phyloP scores from a whole-genome alignment of 2,888 invertebrate species.

The Pseudococcus viburni region DNA sequence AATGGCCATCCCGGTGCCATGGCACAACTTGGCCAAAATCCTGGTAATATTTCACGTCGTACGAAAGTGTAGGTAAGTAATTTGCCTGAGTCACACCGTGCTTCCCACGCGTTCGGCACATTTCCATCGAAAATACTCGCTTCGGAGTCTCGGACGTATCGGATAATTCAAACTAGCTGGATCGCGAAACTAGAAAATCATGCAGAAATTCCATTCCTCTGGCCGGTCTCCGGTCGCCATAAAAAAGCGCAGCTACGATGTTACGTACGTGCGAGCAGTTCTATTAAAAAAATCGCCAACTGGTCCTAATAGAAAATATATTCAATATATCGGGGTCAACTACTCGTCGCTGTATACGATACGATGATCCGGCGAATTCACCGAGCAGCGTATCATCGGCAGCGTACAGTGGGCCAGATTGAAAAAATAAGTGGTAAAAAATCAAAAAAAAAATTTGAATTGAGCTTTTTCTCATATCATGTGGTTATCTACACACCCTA shows the following conservation, averaged over 20 bases:
- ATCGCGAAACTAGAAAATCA: conserved; percentile 21
- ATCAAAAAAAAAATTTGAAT: too few relatives aligned
- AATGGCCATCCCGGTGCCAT: not conserved
- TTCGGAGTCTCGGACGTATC: too few relatives aligned
- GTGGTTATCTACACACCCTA: too few relatives aligned
- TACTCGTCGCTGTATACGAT: not conserved
- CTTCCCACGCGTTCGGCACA: not conserved
- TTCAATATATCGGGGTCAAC: conserved; percentile 19
- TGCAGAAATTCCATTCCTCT: not conserved
- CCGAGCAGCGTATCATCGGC: too few relatives aligned
- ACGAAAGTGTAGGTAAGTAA: not conserved
- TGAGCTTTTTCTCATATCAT: too few relatives aligned
- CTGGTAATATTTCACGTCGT: conserved; percentile 1
- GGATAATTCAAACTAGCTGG: not conserved
- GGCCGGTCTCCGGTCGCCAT: not conserved
- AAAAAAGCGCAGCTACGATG: not conserved
- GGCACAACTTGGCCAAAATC: not conserved
- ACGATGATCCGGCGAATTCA: not conserved
- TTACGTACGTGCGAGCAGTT: not conserved
- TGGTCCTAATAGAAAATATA: conserved; percentile 20
- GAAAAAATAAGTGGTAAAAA: too few relatives aligned
- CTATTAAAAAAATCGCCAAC: not conserved
- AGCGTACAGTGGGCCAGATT: too few relatives aligned
- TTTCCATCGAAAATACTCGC: not conserved
- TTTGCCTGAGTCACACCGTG: not conserved